phyloP scores from a whole-genome alignment of 1,140 invertebrate species.

The fruit fly (Drosophila melanogaster) region DNA sequence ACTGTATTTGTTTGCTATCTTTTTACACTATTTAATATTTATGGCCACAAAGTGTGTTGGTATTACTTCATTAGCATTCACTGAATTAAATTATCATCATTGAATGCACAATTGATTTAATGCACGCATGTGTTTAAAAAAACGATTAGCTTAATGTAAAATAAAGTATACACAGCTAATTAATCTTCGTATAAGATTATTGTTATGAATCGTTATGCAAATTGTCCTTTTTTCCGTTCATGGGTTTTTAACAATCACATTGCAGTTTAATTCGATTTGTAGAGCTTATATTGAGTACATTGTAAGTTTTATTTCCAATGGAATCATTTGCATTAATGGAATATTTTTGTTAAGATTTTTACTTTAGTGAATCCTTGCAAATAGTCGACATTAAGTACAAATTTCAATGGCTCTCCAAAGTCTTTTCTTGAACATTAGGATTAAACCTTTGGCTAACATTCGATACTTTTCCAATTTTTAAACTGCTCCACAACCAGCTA shows the following conservation, averaged over 20 bases:
- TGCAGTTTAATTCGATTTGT: slow-evolving; percentile 66
- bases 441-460: slow-evolving; percentile 53
- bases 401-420: slow-evolving; percentile 26
- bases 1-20: slow-evolving; percentile 12
- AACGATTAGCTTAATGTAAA: slow-evolving; percentile 31
- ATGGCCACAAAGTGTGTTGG: slow-evolving; percentile 33
- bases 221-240: slow-evolving; percentile 16
- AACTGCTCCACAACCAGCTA: slow-evolving; percentile 44
- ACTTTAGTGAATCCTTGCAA: background rate
- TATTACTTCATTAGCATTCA: slow-evolving; percentile 42
- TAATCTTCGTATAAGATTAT: slow-evolving; percentile 41
- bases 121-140: slow-evolving; percentile 37
- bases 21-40: slow-evolving; percentile 38
- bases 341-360: slow-evolving; percentile 11
- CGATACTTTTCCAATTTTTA: slow-evolving; percentile 10
- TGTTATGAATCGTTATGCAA: slow-evolving; percentile 49
- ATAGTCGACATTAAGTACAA: background rate
- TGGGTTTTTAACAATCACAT: slow-evolving; percentile 59
- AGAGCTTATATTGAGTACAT: slow-evolving; percentile 30
- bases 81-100: slow-evolving; percentile 29
- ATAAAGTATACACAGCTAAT: slow-evolving; percentile 44
- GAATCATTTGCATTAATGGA: slow-evolving; percentile 53
- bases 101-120: slow-evolving; percentile 45
- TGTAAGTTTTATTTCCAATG: slow-evolving; percentile 71
- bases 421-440: slow-evolving; percentile 51